Percentiles rank a stretch among this genome's conserved stretches.
phyloP scores from a whole-genome alignment of 2,888 invertebrate genomes.

The Drosophila rellima region DNA sequence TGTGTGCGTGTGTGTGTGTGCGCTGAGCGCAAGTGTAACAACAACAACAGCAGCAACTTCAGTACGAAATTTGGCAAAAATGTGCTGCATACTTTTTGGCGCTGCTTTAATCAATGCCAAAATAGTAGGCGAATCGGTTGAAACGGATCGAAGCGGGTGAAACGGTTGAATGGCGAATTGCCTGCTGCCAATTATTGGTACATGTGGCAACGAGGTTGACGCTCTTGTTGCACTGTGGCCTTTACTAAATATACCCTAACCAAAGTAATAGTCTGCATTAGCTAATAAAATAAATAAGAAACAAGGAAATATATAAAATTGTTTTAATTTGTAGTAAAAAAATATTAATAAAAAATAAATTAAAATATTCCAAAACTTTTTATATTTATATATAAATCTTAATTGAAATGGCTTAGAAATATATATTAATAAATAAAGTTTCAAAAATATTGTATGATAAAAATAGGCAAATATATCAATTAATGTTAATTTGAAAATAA shows the following conservation, averaged over 20 bases:
- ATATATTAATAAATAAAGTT: too few relatives aligned
- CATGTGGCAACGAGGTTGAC: slow-evolving; percentile 19
- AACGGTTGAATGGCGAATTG: slow-evolving; percentile 31
- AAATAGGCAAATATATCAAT: too few relatives aligned
- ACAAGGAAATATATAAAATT: background rate
- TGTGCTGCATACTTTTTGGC: slow-evolving; percentile 63
- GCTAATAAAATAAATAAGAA: background rate
- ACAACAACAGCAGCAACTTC: slow-evolving; percentile 2
- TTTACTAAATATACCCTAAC: slow-evolving; percentile 5
- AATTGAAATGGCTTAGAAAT: too few relatives aligned
- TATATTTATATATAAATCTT: too few relatives aligned
- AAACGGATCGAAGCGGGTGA: slow-evolving; percentile 9
- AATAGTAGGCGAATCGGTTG: slow-evolving; percentile 31
- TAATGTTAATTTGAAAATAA: too few relatives aligned
- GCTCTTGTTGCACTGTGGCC: slow-evolving; percentile 13
- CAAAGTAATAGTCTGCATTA: background rate
- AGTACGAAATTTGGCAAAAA: slow-evolving; percentile 34
- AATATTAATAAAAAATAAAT: background rate
- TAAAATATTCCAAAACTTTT: too few relatives aligned
- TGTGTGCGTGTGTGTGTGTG: slow-evolving; percentile 25
- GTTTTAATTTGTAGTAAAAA: background rate
- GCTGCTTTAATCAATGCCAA: slow-evolving; percentile 68
- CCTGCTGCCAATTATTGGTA: slow-evolving; percentile 49
- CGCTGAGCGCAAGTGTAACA: slow-evolving; percentile 33
- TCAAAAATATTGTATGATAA: too few relatives aligned